Evolutionary conservation across 2,888 invertebrate genomes (phyloP).

Genomic region (Lomographa bimaculata): DNA sequence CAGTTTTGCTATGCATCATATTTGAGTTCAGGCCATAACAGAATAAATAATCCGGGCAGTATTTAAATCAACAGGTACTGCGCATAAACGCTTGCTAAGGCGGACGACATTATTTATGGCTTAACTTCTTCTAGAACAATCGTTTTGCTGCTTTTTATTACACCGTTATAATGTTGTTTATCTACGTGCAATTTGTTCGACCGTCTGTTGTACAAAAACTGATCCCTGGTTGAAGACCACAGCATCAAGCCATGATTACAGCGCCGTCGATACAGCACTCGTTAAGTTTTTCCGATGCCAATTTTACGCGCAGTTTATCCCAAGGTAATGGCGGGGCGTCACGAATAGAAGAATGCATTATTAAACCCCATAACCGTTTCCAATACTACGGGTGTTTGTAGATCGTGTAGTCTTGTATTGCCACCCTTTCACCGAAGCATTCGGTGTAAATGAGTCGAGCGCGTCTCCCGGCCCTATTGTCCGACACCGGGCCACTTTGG

Average conservation of each 20-base stretch:
- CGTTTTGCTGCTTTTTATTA: conserved; percentile 3
- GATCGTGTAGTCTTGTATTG: too few relatives aligned
- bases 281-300: conserved; percentile 60
- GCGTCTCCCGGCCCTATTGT: conserved; percentile 58
- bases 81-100: conserved; percentile 14
- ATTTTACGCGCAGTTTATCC: conserved; percentile 71
- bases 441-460: conserved; percentile 72
- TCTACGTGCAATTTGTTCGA: conserved; percentile 36
- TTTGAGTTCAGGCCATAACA: too few relatives aligned
- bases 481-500: conserved; percentile 81
- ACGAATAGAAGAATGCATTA: conserved; percentile 72
- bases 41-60: too few relatives aligned
- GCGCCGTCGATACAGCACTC: conserved; percentile 46
- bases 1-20: conserved; percentile 19
- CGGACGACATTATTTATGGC: conserved; percentile 2
- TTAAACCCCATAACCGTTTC: conserved; percentile 69
- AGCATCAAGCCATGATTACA: conserved; percentile 40
- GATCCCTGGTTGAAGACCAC: conserved; percentile 4
- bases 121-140: conserved; percentile 2
- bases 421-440: conserved; percentile 39
- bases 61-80: conserved; percentile 25
- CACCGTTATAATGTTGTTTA: conserved; percentile 34
- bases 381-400: conserved; percentile 46
- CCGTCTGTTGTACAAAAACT: conserved; percentile 22
- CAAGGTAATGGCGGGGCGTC: conserved; percentile 57